A percentile compares a stretch with the other conserved stretches of the same genome.
Conservation (phyloP, 2,888 invertebrate genomes). For the Endotricha flammealis region DNA sequence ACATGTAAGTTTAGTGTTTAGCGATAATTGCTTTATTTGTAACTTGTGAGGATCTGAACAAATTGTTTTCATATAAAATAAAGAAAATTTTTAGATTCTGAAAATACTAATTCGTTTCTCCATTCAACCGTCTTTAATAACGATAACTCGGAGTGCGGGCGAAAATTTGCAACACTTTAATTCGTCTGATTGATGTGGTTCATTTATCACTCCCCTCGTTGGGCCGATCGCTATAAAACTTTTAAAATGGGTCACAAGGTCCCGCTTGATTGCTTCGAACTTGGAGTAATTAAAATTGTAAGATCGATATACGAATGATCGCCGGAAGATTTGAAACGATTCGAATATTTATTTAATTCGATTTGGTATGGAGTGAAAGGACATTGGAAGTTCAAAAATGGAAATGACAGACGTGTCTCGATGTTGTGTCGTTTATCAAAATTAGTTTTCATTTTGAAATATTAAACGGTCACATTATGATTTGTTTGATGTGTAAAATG, state of each 20-base stretch:
- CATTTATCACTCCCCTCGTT: slow-evolving; percentile 76
- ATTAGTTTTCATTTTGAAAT: no score
- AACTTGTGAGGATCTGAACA: no score
- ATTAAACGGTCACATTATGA: no score
- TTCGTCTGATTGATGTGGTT: slow-evolving; percentile 72
- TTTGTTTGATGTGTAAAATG: no score
- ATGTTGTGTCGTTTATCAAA: no score
- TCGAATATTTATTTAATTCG: neutral
- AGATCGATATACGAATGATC: slow-evolving; percentile 44
- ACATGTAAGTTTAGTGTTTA: no score
- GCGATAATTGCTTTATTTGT: no score
- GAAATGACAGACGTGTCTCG: no score
- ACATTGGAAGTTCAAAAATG: slow-evolving; percentile 12
- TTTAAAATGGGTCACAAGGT: slow-evolving; percentile 76
- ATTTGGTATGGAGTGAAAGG: neutral
- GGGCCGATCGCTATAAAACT: slow-evolving; percentile 55
- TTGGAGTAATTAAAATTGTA: slow-evolving; percentile 67
- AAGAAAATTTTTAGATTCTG: no score
- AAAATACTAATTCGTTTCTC: slow-evolving; percentile 35
- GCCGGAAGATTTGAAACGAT: neutral
- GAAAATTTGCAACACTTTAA: slow-evolving; percentile 74
- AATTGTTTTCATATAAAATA: no score
- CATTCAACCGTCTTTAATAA: slow-evolving; percentile 28
- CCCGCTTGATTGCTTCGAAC: slow-evolving; percentile 57
- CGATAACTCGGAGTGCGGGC: slow-evolving; percentile 49